Percentiles rank a stretch among this genome's conserved stretches.
Evolutionary conservation across 2,888 invertebrate genomes (phyloP).

Genomic region (Liopterus haemorrhoidalis): DNA sequence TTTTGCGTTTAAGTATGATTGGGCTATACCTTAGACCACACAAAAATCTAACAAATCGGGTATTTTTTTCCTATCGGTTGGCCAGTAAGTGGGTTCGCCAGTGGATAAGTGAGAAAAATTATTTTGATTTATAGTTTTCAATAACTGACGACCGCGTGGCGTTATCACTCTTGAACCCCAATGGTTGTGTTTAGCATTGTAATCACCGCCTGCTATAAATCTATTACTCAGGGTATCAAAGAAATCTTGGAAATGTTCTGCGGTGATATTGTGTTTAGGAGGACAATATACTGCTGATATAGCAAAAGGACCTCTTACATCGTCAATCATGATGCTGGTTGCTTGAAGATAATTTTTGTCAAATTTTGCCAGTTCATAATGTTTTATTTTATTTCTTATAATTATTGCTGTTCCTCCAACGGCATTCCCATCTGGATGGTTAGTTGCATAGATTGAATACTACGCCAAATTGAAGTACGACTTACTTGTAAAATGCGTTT

Average conservation of each 20-base stretch:
- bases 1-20: no score
- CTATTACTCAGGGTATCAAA: slow-evolving; percentile 20
- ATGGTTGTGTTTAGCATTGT: slow-evolving; percentile 31
- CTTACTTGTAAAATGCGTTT: slow-evolving; percentile 9
- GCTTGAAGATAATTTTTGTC: neutral
- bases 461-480: slow-evolving; percentile 3
- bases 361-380: slow-evolving; percentile 5
- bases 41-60: no score
- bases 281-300: slow-evolving; percentile 2
- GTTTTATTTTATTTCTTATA: slow-evolving; percentile 5
- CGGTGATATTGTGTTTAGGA: slow-evolving; percentile 2
- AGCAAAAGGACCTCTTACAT: slow-evolving; percentile 1
- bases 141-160: no score
- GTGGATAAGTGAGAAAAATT: no score
- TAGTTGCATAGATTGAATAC: slow-evolving; percentile 4
- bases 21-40: no score
- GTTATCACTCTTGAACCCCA: slow-evolving; percentile 4
- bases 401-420: slow-evolving; percentile 8
- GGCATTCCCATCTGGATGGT: slow-evolving; percentile 4
- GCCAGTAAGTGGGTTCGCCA: no score
- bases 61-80: no score
- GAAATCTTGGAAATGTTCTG: neutral
- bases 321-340: slow-evolving; percentile 4
- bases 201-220: slow-evolving; percentile 27
- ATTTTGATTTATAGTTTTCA: no score